Conservation (phyloP, 2,888 invertebrate genomes). For the Calliopum simillimum region DNA sequence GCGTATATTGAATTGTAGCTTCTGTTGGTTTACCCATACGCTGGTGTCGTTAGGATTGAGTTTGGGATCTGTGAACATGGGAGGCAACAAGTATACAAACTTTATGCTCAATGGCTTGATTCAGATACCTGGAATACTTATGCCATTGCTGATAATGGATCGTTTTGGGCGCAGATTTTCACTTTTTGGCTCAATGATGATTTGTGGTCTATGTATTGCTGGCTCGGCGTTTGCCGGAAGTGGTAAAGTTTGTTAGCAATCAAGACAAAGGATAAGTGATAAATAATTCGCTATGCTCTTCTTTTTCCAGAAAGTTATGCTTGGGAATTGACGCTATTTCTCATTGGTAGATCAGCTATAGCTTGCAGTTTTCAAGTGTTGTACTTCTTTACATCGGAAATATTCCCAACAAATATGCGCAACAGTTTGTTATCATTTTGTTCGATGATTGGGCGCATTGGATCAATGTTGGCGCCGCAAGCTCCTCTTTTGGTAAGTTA, state of each 20-base stretch:
- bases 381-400: constrained; percentile 78
- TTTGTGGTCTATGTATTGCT: constrained; percentile 70
- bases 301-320: constrained; percentile 50
- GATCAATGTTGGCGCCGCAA: constrained; percentile 78
- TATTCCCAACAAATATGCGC: constrained; percentile 77
- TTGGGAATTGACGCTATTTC: constrained; percentile 71
- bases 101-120: constrained; percentile 72
- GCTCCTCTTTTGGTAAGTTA: constrained; percentile 71
- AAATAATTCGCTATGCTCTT: background rate
- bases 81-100: constrained; percentile 81
- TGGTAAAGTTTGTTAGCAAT: constrained; percentile 47
- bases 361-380: constrained; percentile 76
- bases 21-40: constrained; percentile 83
- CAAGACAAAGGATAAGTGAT: no score
- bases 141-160: constrained; percentile 75
- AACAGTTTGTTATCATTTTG: constrained; percentile 76
- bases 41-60: constrained; percentile 85
- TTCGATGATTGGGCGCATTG: constrained; percentile 78
- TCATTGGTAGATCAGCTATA: constrained; percentile 75
- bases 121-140: constrained; percentile 79
- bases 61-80: constrained; percentile 79
- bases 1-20: constrained; percentile 72
- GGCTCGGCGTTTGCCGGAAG: constrained; percentile 56
- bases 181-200: constrained; percentile 72
- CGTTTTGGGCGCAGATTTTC: constrained; percentile 74